phyloP scores from a whole-genome alignment of 2,888 invertebrate genomes.

The Stictocephala bisonia region DNA sequence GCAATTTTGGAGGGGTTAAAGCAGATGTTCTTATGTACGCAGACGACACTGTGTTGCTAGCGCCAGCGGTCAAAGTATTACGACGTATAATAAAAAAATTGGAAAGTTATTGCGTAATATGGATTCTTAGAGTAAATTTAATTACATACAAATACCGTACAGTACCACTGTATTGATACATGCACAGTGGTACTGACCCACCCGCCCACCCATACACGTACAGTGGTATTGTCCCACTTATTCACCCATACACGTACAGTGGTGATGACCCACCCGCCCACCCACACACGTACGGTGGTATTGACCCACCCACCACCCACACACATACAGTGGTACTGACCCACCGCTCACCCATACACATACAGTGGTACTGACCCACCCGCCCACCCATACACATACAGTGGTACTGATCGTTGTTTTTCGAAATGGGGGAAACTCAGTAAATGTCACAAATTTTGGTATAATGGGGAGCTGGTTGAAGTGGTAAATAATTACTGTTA shows the following conservation, averaged over 20 bases:
- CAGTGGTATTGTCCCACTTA: too few species aligned
- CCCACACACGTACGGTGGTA: too few species aligned
- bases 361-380: too few species aligned
- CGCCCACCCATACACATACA: too few species aligned
- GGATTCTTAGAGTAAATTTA: slow-evolving; percentile 51
- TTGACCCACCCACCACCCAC: too few species aligned
- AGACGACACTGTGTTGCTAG: slow-evolving; percentile 51
- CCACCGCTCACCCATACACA: too few species aligned
- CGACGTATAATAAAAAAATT: slow-evolving; percentile 49
- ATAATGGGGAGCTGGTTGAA: background rate
- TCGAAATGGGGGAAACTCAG: slow-evolving; percentile 32
- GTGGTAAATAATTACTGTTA: slow-evolving; percentile 11
- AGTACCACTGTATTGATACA: too few species aligned
- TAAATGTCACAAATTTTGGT: background rate
- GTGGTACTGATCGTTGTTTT: slow-evolving; percentile 53
- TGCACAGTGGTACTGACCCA: too few species aligned
- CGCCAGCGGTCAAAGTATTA: slow-evolving; percentile 41
- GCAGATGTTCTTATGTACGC: slow-evolving; percentile 51
- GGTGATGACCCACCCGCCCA: too few species aligned
- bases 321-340: too few species aligned
- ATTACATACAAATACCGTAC: slow-evolving; percentile 55
- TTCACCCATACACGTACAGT: too few species aligned
- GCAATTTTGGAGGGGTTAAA: slow-evolving; percentile 33
- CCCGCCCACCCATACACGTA: too few species aligned
- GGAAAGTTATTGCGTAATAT: slow-evolving; percentile 47